phyloP scores from a whole-genome alignment of 2,797 vertebrate genomes.

The Syncerus caffer region DNA sequence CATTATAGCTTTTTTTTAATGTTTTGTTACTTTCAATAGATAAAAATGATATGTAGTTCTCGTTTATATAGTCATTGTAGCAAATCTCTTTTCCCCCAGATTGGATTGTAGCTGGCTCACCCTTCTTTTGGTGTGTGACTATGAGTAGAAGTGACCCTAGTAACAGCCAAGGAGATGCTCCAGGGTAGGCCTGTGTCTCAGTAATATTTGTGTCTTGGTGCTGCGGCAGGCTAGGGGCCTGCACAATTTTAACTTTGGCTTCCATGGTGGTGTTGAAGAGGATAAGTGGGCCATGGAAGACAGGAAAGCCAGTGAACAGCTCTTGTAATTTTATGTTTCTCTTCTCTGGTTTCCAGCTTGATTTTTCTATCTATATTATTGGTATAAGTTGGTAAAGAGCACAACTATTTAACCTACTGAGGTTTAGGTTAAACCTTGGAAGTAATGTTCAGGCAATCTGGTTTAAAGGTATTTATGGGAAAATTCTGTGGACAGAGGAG shows the following conservation, averaged over 20 bases:
- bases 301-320: not conserved
- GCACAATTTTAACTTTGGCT: not conserved
- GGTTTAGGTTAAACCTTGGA: not conserved
- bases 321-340: not conserved
- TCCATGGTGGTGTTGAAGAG: not conserved
- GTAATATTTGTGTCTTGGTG: not conserved
- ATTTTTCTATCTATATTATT: not conserved
- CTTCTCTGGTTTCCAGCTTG: not conserved
- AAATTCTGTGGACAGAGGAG: too few species aligned
- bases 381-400: not conserved
- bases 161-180: not conserved
- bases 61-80: not conserved
- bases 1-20: not conserved
- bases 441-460: not conserved
- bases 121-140: not conserved
- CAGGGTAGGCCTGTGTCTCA: not conserved
- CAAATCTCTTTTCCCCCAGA: not conserved
- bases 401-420: not conserved
- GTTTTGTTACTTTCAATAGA: not conserved
- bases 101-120: not conserved
- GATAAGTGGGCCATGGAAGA: not conserved
- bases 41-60: not conserved
- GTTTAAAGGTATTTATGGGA: not conserved
- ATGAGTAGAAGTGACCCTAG: too few species aligned
- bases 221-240: not conserved